Percentiles rank a stretch among this genome's conserved stretches.
Evolutionary conservation across 2,113 vertebrate species (phyloP).

Genomic region (Aplodontia rufa): DNA sequence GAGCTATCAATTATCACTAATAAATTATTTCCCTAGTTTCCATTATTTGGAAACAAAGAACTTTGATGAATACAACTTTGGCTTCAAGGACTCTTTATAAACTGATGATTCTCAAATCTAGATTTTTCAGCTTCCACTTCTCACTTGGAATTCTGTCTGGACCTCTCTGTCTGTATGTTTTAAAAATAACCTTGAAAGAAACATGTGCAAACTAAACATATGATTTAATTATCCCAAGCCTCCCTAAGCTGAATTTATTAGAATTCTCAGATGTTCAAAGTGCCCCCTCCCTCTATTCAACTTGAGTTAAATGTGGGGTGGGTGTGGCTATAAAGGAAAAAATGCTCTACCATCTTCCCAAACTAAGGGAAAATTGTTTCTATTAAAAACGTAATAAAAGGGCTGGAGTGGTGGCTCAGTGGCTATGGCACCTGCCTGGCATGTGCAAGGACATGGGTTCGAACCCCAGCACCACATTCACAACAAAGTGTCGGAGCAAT

Average conservation of each 20-base stretch:
- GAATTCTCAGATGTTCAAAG: neutral
- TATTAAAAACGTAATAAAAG: too few species aligned
- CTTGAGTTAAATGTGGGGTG: neutral
- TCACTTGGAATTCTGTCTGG: slow-evolving; percentile 4
- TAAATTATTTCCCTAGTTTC: slow-evolving; percentile 39
- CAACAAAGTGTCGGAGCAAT: too few species aligned
- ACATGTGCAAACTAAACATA: neutral
- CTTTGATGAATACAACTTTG: neutral
- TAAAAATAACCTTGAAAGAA: slow-evolving; percentile 46
- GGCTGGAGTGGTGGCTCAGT: too few species aligned
- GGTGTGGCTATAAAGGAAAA: neutral
- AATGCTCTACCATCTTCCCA: neutral
- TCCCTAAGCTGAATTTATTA: neutral
- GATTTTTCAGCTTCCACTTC: neutral
- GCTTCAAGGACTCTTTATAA: neutral
- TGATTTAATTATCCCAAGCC: slow-evolving; percentile 10
- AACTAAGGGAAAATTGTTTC: neutral
- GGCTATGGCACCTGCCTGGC: too few species aligned
- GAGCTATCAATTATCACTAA: slow-evolving; percentile 2
- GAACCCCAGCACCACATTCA: too few species aligned
- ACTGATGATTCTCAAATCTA: neutral
- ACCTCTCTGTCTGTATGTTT: neutral
- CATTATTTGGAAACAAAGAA: slow-evolving; percentile 18
- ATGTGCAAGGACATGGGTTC: too few species aligned
- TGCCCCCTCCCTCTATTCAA: neutral